Base-by-base conservation (phyloP, 1,140 invertebrate species). In the Telenomus remus region DNA sequence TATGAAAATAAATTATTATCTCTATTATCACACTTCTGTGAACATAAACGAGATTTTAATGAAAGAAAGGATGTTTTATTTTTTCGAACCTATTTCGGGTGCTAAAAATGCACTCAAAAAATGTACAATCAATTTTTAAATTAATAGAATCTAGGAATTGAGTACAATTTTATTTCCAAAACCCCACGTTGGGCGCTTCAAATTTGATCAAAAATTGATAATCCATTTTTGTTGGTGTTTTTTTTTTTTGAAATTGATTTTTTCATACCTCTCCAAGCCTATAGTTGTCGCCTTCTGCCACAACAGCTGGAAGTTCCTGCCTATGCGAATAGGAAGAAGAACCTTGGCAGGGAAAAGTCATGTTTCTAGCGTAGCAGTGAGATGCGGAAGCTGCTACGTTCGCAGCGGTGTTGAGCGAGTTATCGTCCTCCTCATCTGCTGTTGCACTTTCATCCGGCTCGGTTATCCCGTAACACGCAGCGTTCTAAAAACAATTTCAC, bases 271-370 rank as follows among this genome's bases (percentile, higher is more conserved):
- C 86, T 57, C 80, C 82, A 68, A 85, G 81, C 79, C 87, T 85
- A 73, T 89, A 88, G 66, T 86, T 88, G 76, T 92, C 91, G 39
- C 91, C 89, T 76, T 93, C 92, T 9, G 89, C 89, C 13, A 93
- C 90, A 53, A 93, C 86, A 27, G 92, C 90, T 33, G 90, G 91
- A 57, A 91, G 85, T 63, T 91, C 90, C 79, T 87, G 89, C 57
- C 90, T 82, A 42, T 85, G 85, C 5, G 80, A 79, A 65, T 87
- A 87, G 33, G 37, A 39, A 39, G 37, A 39, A 39, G 85, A 84
- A 55, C 79, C 88, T 60, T 89, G 90, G 42, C 91, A 87, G 14
- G 91, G 91, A 69, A 91, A 92, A 61, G 91, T 92, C 86, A 92
- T 88, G 84, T 91, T 90, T 64, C 88, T 85, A 48, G 86, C 86